phyloP scores from a whole-genome alignment of 2,888 invertebrate species.

The Aphodius sticticus region DNA sequence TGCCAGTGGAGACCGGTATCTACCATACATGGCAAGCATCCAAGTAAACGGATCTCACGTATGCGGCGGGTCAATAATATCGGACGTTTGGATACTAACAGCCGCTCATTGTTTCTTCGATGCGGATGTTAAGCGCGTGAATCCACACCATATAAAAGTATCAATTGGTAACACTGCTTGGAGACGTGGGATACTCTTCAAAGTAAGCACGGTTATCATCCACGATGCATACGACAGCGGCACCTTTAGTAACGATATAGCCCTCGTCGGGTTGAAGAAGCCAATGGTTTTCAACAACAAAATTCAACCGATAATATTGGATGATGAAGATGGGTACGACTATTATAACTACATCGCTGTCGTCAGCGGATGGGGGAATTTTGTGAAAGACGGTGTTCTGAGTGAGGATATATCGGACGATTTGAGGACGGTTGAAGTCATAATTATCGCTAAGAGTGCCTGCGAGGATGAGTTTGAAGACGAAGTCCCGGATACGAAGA shows the following conservation, averaged over 20 bases:
- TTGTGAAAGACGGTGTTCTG: background rate
- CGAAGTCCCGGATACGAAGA: background rate
- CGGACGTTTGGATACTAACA: slow-evolving; percentile 1
- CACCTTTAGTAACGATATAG: background rate
- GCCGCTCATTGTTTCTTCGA: slow-evolving; percentile 8
- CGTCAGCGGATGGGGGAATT: background rate
- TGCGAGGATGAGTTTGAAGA: slow-evolving; percentile 8
- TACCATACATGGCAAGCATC: slow-evolving; percentile 6
- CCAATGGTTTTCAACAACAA: background rate
- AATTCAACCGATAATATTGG: background rate
- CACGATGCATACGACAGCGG: background rate
- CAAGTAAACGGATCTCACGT: background rate
- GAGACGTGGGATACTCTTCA: background rate
- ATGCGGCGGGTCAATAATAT: slow-evolving; percentile 6
- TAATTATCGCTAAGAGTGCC: background rate
- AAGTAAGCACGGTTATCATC: background rate
- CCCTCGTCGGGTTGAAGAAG: background rate
- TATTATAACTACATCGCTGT: background rate
- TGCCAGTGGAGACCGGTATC: background rate
- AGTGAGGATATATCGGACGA: background rate
- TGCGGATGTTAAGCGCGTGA: background rate
- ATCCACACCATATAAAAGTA: no score
- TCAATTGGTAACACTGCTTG: background rate
- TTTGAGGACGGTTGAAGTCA: background rate
- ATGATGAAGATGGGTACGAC: background rate